Conservation (phyloP, 2,113 vertebrate species). For the Podocnemis expansa region DNA sequence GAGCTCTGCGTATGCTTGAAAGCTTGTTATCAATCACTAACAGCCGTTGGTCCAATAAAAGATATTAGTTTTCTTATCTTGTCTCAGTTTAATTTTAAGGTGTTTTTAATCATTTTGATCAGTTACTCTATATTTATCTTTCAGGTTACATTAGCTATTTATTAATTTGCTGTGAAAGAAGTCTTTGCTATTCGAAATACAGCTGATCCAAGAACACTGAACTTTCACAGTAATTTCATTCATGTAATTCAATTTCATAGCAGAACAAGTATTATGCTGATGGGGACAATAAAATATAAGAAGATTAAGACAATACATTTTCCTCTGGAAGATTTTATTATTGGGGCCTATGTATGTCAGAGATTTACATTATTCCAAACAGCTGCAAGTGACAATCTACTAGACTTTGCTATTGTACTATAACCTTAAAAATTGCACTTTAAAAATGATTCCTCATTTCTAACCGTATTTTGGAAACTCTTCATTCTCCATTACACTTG, state of each 20-base stretch:
- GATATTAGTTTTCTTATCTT: no score
- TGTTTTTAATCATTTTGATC: neutral
- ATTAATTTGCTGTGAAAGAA: neutral
- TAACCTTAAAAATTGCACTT: neutral
- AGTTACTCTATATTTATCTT: neutral
- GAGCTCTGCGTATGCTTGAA: no score
- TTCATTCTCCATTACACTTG: neutral
- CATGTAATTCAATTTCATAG: neutral
- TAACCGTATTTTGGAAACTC: fast-evolving
- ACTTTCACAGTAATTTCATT: neutral
- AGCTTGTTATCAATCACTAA: no score
- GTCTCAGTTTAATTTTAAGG: neutral
- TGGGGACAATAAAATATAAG: neutral
- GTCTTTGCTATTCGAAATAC: neutral
- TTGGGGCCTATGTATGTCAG: neutral
- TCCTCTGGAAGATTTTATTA: neutral
- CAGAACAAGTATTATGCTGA: neutral
- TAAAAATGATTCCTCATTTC: neutral
- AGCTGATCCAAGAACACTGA: neutral
- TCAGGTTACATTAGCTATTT: neutral
- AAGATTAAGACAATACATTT: neutral
- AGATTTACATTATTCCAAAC: neutral
- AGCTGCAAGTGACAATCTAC: neutral
- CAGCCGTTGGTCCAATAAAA: no score
- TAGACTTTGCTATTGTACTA: neutral